A percentile compares a stretch with the other conserved stretches of the same genome.
Conservation (phyloP, 2,888 invertebrate species). For the Hemistola chrysoprasaria region DNA sequence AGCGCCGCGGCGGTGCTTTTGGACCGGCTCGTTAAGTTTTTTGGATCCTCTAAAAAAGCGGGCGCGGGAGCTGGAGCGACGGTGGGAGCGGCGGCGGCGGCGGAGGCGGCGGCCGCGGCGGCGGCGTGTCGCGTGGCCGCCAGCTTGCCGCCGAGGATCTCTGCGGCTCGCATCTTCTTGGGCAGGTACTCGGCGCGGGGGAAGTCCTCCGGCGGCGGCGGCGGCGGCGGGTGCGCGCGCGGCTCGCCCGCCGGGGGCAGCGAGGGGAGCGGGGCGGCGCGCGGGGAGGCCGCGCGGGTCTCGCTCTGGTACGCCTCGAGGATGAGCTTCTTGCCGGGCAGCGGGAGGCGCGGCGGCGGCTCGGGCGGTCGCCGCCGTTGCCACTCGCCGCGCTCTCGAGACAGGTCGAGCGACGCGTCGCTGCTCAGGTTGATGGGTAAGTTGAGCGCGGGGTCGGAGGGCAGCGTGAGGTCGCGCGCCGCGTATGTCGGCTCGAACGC, state of each 20-base stretch:
- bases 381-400: constrained; percentile 67
- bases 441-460: constrained; percentile 59
- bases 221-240: constrained; percentile 31
- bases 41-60: constrained; percentile 80
- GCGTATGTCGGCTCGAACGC: constrained; percentile 54
- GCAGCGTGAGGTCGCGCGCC: constrained; percentile 56
- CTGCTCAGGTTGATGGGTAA: constrained; percentile 77
- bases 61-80: constrained; percentile 34
- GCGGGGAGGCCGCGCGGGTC: constrained; percentile 55
- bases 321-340: constrained; percentile 77
- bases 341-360: constrained; percentile 57
- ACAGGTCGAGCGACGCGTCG: constrained; percentile 71
- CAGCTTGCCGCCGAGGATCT: constrained; percentile 71
- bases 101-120: constrained; percentile 39
- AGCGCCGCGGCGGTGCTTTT: constrained; percentile 82
- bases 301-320: constrained; percentile 76
- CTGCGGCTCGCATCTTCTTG: constrained; percentile 78
- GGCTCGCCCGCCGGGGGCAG: constrained; percentile 32
- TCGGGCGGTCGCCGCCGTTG: constrained; percentile 66
- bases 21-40: constrained; percentile 82
- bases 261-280: constrained; percentile 35
- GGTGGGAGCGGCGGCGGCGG: constrained; percentile 39
- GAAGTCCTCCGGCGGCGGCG: constrained; percentile 44
- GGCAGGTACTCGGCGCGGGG: constrained; percentile 70
- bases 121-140: constrained; percentile 50